These are phyloP conservation scores for Antitype chi DNA, from an alignment of 2,888 invertebrate species.

Conservation along the genomic window DNA sequence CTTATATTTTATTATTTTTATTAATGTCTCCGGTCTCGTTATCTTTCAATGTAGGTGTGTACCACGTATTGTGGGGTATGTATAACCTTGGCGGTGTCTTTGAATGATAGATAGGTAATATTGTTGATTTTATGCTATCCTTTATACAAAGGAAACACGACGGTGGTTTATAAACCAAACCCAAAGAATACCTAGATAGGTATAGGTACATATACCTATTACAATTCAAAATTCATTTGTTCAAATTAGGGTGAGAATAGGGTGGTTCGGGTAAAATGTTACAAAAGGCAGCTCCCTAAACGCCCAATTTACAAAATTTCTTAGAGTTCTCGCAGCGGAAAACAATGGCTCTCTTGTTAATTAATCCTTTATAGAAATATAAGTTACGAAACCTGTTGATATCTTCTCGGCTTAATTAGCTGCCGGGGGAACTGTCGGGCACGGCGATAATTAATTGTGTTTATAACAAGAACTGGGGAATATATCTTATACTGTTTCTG, in stretches of 20 bases:
- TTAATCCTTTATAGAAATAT: slow-evolving; percentile 1
- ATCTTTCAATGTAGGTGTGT: slow-evolving; percentile 4
- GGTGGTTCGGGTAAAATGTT: slow-evolving; percentile 8
- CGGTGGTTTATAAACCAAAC: not conserved
- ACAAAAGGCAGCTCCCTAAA: not conserved
- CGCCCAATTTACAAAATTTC: not conserved
- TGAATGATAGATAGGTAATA: not conserved
- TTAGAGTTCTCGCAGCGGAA: not conserved
- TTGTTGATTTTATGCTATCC: not conserved
- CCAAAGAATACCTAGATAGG: not conserved
- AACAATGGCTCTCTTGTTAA: slow-evolving; percentile 14
- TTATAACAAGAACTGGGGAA: not conserved
- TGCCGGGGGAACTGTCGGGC: slow-evolving; percentile 16
- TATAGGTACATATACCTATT: not conserved
- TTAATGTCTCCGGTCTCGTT: not conserved
- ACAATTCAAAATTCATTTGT: slow-evolving; percentile 1
- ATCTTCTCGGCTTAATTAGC: slow-evolving; percentile 13
- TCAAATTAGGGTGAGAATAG: slow-evolving; percentile 2
- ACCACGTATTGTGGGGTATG: not conserved
- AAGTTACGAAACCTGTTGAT: slow-evolving; percentile 19
- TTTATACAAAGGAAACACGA: not conserved
- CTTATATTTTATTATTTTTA: too few relatives aligned
- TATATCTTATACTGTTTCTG: slow-evolving; percentile 52
- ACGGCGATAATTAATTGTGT: slow-evolving; percentile 9
- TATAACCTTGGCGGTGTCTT: not conserved